Base-by-base conservation (phyloP, 1,140 invertebrate genomes). In the Drosophila bifasciata region DNA sequence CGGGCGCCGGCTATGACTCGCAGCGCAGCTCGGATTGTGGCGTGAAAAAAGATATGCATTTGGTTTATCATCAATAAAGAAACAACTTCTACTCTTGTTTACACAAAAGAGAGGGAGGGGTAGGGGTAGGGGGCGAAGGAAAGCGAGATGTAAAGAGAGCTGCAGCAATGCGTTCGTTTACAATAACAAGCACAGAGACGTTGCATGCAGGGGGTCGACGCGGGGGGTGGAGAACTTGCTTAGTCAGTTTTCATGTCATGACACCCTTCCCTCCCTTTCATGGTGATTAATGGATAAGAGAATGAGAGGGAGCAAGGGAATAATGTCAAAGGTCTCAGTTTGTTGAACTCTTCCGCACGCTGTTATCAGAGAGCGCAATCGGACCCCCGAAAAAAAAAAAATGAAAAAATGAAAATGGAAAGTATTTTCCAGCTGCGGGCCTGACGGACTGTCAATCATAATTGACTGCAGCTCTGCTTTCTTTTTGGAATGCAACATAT, bases 11-110 rank as follows among this genome's bases (percentile, higher is more conserved):
- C 11, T 36, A 36, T 36, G 32, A 36, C 32, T 36, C 32, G 32
- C 11, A 36, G 79, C 72, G 76, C 76, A 59, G 49, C 67, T 58
- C 55, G 52, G 63, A 70, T 75, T 78, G 64, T 80, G 73, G 81
- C 77, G 81, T 85, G 81, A 81, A 86, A 75, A 78, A 86, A 74
- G 32, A 77, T 78, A 88, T 86, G 81, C 83, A 71, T 88, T 83
- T 81, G 81, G 62, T 86, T 86, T 86, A 85, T 88, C 81, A 86
- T 71, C 72, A 74, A 53, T 62, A 62, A 73, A 81, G 66, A 69
- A 69, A 69, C 66, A 69, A 69, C 66, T 69, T 69, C 66, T 69
- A 64, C 66, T 68, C 66, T 81, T 86, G 83, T 88, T 81, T 81
- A 86, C 81, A 78, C 63, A 88, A 85, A 81, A 70, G 80, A 13